These are phyloP conservation scores for Sebastiscus tertius DNA, from an alignment of 2,797 vertebrate genomes.

Conservation along the genomic window DNA sequence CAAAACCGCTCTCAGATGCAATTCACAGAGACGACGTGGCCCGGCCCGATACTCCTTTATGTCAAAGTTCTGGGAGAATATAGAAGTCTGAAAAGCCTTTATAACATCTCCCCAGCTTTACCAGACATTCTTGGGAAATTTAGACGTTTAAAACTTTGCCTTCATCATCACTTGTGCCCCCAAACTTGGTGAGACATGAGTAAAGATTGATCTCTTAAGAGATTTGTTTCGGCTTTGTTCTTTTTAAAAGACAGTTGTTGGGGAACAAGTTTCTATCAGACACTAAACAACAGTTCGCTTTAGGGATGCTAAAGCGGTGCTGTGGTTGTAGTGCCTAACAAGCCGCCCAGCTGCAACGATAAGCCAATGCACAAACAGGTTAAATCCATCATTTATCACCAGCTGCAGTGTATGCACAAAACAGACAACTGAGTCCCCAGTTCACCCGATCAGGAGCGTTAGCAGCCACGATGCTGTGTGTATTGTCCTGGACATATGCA, in stretches of 20 bases:
- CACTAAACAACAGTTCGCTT: not conserved
- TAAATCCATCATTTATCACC: no score
- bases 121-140: slow-evolving; percentile 20
- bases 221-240: not conserved
- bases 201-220: not conserved
- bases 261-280: not conserved
- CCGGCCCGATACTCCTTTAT: slow-evolving; percentile 9
- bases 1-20: slow-evolving; percentile 52
- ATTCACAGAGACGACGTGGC: slow-evolving; percentile 17
- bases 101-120: slow-evolving; percentile 20
- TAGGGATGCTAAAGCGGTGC: no score
- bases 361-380: no score
- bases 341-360: accelerated
- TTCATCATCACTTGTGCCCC: not conserved
- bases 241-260: not conserved
- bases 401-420: no score
- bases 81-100: slow-evolving; percentile 38
- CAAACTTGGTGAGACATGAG: slow-evolving; percentile 1
- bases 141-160: slow-evolving; percentile 19
- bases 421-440: no score
- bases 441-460: no score
- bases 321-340: no score
- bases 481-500: no score
- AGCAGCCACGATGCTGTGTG: no score
- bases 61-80: slow-evolving; percentile 46